Percentiles rank a stretch among this genome's conserved stretches.
phyloP scores from a whole-genome alignment of 2,797 vertebrate genomes.

The Protonibea diacanthus region DNA sequence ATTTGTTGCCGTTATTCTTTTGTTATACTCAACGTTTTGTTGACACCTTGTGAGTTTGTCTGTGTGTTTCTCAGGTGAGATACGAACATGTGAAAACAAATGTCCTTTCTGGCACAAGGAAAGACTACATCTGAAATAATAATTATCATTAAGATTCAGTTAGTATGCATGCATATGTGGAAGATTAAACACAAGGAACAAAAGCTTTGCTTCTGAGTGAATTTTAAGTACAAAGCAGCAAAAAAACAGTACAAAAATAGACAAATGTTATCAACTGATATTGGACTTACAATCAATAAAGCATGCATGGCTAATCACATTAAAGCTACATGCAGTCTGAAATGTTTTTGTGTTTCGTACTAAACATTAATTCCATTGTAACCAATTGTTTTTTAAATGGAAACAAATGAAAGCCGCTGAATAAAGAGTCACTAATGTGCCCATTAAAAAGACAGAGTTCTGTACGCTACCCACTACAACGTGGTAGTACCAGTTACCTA shows the following conservation, averaged over 20 bases:
- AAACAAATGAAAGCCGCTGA: slow-evolving; percentile 44
- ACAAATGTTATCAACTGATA: slow-evolving; percentile 23
- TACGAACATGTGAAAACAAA: slow-evolving; percentile 12
- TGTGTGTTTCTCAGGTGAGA: slow-evolving; percentile 9
- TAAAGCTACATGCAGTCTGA: slow-evolving; percentile 9
- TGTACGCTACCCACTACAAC: slow-evolving; percentile 40
- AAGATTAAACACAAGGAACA: background rate
- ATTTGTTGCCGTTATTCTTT: background rate
- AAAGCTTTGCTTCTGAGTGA: background rate
- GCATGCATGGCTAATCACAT: slow-evolving; percentile 29
- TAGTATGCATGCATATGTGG: background rate
- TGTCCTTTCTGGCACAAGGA: background rate
- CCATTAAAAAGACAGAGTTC: slow-evolving; percentile 39
- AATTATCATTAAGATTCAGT: background rate
- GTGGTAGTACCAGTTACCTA: slow-evolving; percentile 46
- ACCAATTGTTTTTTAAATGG: slow-evolving; percentile 31
- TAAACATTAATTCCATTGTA: slow-evolving; percentile 38
- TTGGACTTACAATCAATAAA: slow-evolving; percentile 28
- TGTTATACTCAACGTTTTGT: background rate
- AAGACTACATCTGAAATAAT: slow-evolving; percentile 8
- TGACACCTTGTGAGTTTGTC: background rate
- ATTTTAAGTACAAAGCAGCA: slow-evolving; percentile 18
- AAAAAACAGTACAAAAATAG: background rate
- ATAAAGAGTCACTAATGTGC: slow-evolving; percentile 39
- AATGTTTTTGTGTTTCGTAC: slow-evolving; percentile 25